Base-by-base conservation (phyloP, 2,797 vertebrate species). In the Hipposideros larvatus region DNA sequence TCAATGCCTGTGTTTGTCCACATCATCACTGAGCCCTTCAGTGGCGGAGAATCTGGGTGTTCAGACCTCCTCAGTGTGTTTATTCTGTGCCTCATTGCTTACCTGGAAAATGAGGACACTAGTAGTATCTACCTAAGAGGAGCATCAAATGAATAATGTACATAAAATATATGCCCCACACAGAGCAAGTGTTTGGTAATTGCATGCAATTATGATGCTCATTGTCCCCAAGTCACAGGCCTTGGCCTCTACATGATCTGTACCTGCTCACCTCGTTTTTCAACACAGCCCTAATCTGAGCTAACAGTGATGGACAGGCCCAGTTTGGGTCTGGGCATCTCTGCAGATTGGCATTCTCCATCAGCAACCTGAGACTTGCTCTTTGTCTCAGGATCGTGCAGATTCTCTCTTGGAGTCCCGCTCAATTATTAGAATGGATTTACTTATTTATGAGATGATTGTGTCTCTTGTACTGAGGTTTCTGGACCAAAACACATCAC, bases 401-500 rank as follows among this genome's bases (percentile, higher is more conserved):
- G 73, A 61, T 77, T 75, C 46, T 90, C 71, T 82, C n/a, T 75
- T 59, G 15, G 63, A 97, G 28, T 75, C 74, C 82, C 61, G 4
- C 18, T 88, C 43, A 34, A 74, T 94, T 91, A 95, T 70, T 86
- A 80, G 31, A 65, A 87, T 90, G 15, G 11, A 53, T 78, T 94
- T 88, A 79, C 43, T 84, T 91, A 88, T 80, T 83, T 90, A 61
- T 55, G 6, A 79, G 63, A 83, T 66, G 15, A 79, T 70, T 71
- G 37, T 51, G 63, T 85, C 78, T 95, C 78, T 59, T 43, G 9
- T 71, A 55, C 9, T 80, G 28, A 94, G 26, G 48, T 73, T 92
- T 83, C 57, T 92, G 55, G 53, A n/a, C 74, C 31, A 92, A 96
- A 96, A 82, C 65, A 79, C 11, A 68, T 55, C 18, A 37, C 28